phyloP scores from a whole-genome alignment of 2,113 vertebrate genomes.

The Oreochromis aureus region DNA sequence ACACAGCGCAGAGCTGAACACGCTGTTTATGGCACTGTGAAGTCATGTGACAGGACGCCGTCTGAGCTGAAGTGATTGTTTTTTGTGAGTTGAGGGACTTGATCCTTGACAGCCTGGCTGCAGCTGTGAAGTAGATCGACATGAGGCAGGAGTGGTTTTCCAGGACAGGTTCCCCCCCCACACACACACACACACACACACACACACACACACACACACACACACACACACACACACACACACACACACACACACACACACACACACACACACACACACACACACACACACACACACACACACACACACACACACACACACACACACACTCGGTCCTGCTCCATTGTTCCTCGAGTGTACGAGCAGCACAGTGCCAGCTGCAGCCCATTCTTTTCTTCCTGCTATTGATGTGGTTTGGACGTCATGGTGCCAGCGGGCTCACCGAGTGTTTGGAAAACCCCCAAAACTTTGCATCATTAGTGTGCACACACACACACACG shows the following conservation, averaged over 20 bases:
- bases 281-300: accelerated
- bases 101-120: background rate
- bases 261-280: too few species aligned
- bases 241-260: accelerated
- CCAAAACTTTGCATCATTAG: background rate
- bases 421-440: background rate
- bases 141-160: background rate
- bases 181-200: accelerated
- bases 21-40: background rate
- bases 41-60: background rate
- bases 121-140: background rate
- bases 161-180: background rate
- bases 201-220: accelerated
- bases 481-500: accelerated
- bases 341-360: constrained; percentile 11
- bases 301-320: accelerated
- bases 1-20: background rate
- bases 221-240: accelerated
- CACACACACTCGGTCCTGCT: background rate
- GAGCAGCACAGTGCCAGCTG: background rate
- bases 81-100: background rate
- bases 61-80: background rate
- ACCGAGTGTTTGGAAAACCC: background rate
- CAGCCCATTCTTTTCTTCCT: constrained; percentile 21
- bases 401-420: constrained; percentile 10